phyloP scores from a whole-genome alignment of 2,888 invertebrate species.

The Crossocerus cetratus region DNA sequence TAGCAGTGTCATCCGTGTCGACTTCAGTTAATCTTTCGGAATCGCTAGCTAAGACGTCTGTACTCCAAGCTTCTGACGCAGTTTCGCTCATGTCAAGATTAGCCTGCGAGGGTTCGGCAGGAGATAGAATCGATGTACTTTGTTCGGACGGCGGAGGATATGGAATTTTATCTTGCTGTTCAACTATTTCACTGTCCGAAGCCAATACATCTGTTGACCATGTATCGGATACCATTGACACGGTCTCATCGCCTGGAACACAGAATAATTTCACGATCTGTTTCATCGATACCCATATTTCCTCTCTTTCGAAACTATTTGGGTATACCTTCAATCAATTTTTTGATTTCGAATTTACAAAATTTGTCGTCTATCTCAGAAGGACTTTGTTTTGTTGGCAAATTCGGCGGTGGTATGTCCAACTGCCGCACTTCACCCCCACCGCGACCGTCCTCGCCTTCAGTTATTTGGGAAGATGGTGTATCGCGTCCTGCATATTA shows the following conservation, averaged over 20 bases:
- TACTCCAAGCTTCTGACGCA: conserved; percentile 98
- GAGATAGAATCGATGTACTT: conserved; percentile 63
- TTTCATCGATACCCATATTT: neutral
- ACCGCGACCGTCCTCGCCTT: conserved; percentile 77
- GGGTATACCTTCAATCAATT: conserved; percentile 78
- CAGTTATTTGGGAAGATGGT: conserved; percentile 94
- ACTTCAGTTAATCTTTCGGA: conserved; percentile 94
- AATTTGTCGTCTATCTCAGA: conserved; percentile 99
- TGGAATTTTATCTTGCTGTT: conserved; percentile 82
- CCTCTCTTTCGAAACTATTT: neutral
- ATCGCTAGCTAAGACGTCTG: conserved; percentile 95
- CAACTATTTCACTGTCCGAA: conserved; percentile 96
- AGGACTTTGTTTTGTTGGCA: conserved; percentile 86
- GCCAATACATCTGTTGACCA: conserved; percentile 99
- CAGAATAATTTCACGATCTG: neutral
- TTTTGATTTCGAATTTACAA: conserved; percentile 97
- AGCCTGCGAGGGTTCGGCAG: conserved; percentile 73
- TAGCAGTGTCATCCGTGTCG: conserved; percentile 83
- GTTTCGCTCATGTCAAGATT: conserved; percentile 91
- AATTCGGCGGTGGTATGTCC: conserved; percentile 75
- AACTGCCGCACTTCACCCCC: conserved; percentile 72
- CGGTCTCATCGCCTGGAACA: conserved; percentile 90
- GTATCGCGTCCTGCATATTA: conserved; percentile 87
- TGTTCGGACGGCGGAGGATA: conserved; percentile 63
- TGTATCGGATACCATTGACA: conserved; percentile 97